Conservation (phyloP, 2,113 vertebrate species). For the Brachyhypopomus occidentalis region DNA sequence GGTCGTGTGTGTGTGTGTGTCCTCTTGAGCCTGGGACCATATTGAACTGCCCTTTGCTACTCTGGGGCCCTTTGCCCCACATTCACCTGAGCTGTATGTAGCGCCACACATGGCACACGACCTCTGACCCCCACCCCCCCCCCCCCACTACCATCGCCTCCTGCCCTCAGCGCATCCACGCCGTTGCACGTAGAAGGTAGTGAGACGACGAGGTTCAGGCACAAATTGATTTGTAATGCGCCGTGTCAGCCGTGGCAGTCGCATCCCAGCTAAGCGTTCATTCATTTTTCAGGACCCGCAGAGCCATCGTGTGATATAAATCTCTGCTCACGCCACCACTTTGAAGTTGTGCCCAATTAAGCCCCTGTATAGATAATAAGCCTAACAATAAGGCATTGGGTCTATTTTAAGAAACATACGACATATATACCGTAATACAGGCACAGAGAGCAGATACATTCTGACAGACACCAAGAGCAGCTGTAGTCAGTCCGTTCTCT, state of each 20-base stretch:
- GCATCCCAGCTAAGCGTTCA: constrained; percentile 64
- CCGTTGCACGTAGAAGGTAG: constrained; percentile 38
- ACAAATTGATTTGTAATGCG: constrained; percentile 63
- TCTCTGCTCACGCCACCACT: constrained; percentile 60
- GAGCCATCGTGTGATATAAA: constrained; percentile 64
- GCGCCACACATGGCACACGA: constrained; percentile 31
- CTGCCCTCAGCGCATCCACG: constrained; percentile 61
- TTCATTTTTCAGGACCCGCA: constrained; percentile 68
- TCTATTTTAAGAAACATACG: constrained; percentile 59
- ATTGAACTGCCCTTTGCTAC: constrained; percentile 40
- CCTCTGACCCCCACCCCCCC: neutral
- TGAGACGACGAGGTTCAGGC: constrained; percentile 48
- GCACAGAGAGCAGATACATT: constrained; percentile 47
- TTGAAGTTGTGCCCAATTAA: constrained; percentile 73
- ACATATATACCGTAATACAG: constrained; percentile 56
- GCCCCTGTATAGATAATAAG: constrained; percentile 67
- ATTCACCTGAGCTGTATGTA: constrained; percentile 33
- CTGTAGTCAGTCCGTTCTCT: neutral
- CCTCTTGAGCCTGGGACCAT: constrained; percentile 30
- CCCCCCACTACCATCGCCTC: constrained; percentile 10
- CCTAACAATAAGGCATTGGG: constrained; percentile 61
- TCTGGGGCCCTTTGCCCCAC: constrained; percentile 32
- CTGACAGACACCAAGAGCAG: constrained; percentile 27
- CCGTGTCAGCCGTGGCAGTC: constrained; percentile 56
- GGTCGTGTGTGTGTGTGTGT: constrained; percentile 34